phyloP scores from a whole-genome alignment of 1,140 invertebrate species.

The Macrobrachium nipponense region DNA sequence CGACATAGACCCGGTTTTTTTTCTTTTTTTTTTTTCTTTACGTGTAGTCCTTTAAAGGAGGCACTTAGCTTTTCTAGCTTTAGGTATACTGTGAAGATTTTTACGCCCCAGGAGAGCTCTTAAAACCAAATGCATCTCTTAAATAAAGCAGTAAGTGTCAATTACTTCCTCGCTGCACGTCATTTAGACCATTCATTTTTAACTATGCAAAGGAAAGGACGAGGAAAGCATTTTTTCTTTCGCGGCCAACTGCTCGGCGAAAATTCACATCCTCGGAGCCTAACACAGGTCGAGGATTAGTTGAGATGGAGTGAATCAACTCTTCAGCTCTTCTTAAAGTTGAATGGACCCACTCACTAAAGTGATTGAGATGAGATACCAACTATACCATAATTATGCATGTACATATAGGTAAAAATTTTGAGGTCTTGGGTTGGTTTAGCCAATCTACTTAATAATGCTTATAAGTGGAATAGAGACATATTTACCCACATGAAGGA shows the following conservation, averaged over 20 bases:
- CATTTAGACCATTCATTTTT: too few relatives aligned
- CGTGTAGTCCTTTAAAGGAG: neutral
- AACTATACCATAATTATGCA: neutral
- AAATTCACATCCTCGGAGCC: neutral
- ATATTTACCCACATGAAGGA: neutral
- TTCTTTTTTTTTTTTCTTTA: neutral
- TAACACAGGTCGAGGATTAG: neutral
- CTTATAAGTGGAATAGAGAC: neutral
- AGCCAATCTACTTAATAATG: neutral
- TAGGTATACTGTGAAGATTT: neutral
- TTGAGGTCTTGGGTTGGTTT: neutral
- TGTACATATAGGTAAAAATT: neutral
- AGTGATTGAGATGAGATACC: constrained; percentile 24
- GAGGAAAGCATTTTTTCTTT: too few relatives aligned
- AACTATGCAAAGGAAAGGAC: too few relatives aligned
- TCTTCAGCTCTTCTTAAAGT: neutral
- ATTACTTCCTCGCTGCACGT: too few relatives aligned
- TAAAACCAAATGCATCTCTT: too few relatives aligned
- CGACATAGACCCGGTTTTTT: neutral
- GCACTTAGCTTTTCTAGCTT: neutral
- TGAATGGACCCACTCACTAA: constrained; percentile 38
- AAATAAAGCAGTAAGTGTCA: too few relatives aligned
- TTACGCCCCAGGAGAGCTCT: too few relatives aligned
- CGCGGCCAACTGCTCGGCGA: neutral
- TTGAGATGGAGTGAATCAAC: constrained; percentile 40